Base-by-base conservation (phyloP, 2,888 invertebrate species). In the Marronus borbonicus region DNA sequence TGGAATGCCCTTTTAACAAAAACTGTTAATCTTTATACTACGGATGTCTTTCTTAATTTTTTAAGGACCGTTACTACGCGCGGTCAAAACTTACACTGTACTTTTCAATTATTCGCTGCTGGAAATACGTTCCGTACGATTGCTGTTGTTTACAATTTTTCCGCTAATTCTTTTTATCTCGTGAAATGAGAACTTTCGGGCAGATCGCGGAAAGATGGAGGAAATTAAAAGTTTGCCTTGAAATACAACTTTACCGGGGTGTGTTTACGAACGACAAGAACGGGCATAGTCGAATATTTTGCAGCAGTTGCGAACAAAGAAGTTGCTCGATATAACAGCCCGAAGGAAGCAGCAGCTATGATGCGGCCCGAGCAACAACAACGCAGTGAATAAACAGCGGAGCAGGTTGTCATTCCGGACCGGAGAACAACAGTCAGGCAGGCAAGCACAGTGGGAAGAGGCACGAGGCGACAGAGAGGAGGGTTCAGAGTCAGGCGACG, bases 401-500 rank as follows among this genome's bases (percentile, higher is more conserved):
- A 75, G 75, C 78, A 68, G 78, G 74, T 66, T 77, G 70, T 70
- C 78, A 74, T 78, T 74, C 60, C 60, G 72, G 44, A 44, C 50
- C 50, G 31, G 49, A 50, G 50, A 68, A 24, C 44, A 44, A 20
- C 49, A 68, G 68, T 65, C 65, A 74, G 77, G 70, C 78, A 78
- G 74, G 55, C 55, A 58, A 7, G 55, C 55, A 58, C 17, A 79
- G 76, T 79, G 75, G 74, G 79, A 69, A 77, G 80, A 77, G 80
- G 79, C 80, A 79, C 80, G 80, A 79, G 79, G 69, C 64, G 55
- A 20, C 17, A 17, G 81, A 14, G 69, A 76, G 79, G 65, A 76
- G 78, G 64, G 75, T 75, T 31, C 44, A 58, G 55, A 68, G 80
- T 79, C 83, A 82, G 79, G 82, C 81, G 83, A 82, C 81, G 84